Conservation (phyloP, 2,113 vertebrate species). For the Malaclemys terrapin region DNA sequence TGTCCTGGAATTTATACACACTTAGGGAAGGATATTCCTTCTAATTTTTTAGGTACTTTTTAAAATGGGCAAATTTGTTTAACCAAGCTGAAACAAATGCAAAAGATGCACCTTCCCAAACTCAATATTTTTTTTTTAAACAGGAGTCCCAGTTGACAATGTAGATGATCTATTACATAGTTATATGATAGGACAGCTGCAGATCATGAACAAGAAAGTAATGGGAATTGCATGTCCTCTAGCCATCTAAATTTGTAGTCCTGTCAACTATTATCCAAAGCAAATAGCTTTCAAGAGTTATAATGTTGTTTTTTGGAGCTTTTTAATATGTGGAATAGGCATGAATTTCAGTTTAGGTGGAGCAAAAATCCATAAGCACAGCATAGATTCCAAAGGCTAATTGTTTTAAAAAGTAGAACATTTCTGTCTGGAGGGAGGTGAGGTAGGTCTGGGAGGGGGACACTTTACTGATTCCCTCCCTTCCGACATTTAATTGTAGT, state of each 20-base stretch:
- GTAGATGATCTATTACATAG: not conserved
- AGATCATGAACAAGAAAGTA: not conserved
- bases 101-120: not conserved
- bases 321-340: slow-evolving; percentile 1
- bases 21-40: not conserved
- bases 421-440: not conserved
- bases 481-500: slow-evolving; percentile 11
- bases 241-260: not conserved
- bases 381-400: slow-evolving; percentile 3
- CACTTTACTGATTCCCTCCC: slow-evolving; percentile 20
- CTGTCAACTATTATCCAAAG: not conserved
- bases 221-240: not conserved
- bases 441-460: not conserved
- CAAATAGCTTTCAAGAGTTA: slow-evolving; percentile 25
- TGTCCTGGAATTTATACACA: not conserved
- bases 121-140: not conserved
- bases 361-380: slow-evolving; percentile 12
- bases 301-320: not conserved
- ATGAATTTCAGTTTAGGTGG: slow-evolving; percentile 19
- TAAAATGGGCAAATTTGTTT: not conserved
- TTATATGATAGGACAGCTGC: not conserved
- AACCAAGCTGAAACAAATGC: not conserved
- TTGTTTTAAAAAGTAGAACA: slow-evolving; percentile 49
- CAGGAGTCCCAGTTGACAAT: not conserved
- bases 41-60: not conserved